Evolutionary conservation across 2,888 invertebrate species (phyloP).

Genomic region (Podotricha telesiphe): DNA sequence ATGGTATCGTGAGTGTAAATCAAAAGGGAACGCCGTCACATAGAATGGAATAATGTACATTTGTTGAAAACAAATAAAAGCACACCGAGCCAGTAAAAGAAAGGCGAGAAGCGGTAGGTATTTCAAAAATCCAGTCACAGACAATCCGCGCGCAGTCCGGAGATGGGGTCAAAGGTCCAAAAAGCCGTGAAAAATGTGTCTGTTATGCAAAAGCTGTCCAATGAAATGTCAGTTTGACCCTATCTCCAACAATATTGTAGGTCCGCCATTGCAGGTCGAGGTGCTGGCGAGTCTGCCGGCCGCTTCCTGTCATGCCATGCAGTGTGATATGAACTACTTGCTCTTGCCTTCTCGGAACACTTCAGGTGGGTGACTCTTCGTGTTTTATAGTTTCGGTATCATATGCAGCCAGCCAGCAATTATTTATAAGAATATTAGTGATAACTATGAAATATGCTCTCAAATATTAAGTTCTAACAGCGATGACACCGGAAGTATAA

Average conservation of each 20-base stretch:
- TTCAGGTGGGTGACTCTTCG: conserved; percentile 33
- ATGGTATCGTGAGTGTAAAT: conserved; percentile 36
- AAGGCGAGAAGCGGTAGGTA: conserved; percentile 77
- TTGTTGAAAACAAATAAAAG: conserved; percentile 65
- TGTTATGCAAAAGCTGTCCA: conserved; percentile 16
- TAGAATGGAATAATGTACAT: conserved; percentile 45
- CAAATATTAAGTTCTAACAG: conserved; percentile 1
- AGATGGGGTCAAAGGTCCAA: conserved; percentile 41
- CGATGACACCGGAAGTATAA: conserved; percentile 30
- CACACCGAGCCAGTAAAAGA: conserved; percentile 80
- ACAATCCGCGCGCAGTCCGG: conserved; percentile 47
- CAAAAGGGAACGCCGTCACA: conserved; percentile 45
- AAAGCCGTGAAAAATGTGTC: conserved; percentile 23
- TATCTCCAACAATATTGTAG: conserved; percentile 32
- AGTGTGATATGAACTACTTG: conserved; percentile 51
- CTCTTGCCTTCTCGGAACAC: conserved; percentile 68
- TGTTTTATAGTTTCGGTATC: conserved; percentile 44
- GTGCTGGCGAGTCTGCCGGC: conserved; percentile 43
- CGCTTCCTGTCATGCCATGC: conserved; percentile 63
- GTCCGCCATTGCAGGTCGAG: conserved; percentile 41
- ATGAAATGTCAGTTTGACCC: conserved; percentile 35
- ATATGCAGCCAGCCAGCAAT: background rate
- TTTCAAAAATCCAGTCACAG: conserved; percentile 80
- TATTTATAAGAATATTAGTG: background rate
- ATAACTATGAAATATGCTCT: background rate